Evolutionary conservation across 2,888 invertebrate species (phyloP), one percentile per base, ranked within the genome.

Genomic region (Mesochorus sp.): DNA sequence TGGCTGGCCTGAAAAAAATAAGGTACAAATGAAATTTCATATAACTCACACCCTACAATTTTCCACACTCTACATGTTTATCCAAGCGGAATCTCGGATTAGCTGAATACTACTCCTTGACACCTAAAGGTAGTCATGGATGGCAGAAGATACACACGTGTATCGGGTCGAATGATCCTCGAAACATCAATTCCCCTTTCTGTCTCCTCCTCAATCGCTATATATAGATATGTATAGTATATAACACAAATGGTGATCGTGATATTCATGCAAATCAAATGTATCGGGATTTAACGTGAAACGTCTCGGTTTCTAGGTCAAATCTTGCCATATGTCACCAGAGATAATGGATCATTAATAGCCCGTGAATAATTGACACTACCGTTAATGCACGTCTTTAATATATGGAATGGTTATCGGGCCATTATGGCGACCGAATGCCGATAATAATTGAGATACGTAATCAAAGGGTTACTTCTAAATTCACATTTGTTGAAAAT

Each of bases 331-430:
- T 64, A 34, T 64, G 53, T 42, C 53, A 10, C 47, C 10, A 21
- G 10, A 10, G 53, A 68, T 75, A 64, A 70, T 76, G 49, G 64
- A 17, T 39, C 76, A 59, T 64, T 59, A 64, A 64, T 57, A 49
- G 24, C 39, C 5, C 14, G 8, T 44, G 10, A 37, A 39, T 66
- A 71, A 71, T 71, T 71, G 57, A 49, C 70, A 21, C 42, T 28
- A 5, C 17, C 51, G 21, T 71, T 59, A 19, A 71, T 44, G 57
- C 19, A 47, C 14, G 19, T 21, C 34, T 53, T 61, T 17, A 53
- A n/a, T 34, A 34, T n/a, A 34, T 28, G 34, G 24, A 19, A 37
- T 39, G 57, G 28, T 64, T 64, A 49, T 42, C 17, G 47, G 55
- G 19, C 24, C 10, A 14, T 2, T 34, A 3, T n/a, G 1, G 5